phyloP scores from a whole-genome alignment of 2,888 invertebrate genomes.

The Odontomyia ornata region DNA sequence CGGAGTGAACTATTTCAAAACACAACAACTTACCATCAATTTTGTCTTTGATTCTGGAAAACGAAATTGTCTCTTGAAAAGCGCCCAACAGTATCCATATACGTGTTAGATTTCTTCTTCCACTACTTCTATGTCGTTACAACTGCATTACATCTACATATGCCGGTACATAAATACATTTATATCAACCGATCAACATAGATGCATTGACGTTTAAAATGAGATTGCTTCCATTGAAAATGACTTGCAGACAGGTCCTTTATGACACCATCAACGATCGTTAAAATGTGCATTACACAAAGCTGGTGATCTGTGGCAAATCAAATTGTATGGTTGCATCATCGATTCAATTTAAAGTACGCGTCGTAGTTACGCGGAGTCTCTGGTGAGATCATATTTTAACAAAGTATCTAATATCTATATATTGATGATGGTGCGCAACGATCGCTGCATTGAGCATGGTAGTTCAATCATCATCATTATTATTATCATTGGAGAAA shows the following conservation, averaged over 20 bases:
- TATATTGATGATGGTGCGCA: background rate
- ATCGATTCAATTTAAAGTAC: conserved; percentile 37
- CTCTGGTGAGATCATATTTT: conserved; percentile 35
- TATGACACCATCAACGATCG: conserved; percentile 38
- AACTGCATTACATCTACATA: background rate
- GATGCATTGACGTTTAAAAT: background rate
- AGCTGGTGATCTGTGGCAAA: conserved; percentile 35
- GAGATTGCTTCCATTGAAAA: conserved; percentile 26
- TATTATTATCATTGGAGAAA: background rate
- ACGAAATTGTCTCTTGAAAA: conserved; percentile 28
- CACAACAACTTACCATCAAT: conserved; percentile 28
- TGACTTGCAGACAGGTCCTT: conserved; percentile 36
- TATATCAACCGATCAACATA: too few species aligned
- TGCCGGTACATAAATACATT: too few species aligned
- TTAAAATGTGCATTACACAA: conserved; percentile 34
- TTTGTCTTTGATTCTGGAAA: background rate
- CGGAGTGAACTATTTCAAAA: conserved; percentile 39
- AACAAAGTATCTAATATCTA: conserved; percentile 37
- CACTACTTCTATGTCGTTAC: background rate
- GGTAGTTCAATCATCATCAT: background rate
- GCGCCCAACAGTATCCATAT: conserved; percentile 18
- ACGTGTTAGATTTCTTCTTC: background rate
- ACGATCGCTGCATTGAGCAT: background rate
- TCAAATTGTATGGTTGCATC: conserved; percentile 34
- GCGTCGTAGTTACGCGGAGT: conserved; percentile 2